Base-by-base conservation (phyloP, 2,113 vertebrate genomes). In the Candoia aspera region DNA sequence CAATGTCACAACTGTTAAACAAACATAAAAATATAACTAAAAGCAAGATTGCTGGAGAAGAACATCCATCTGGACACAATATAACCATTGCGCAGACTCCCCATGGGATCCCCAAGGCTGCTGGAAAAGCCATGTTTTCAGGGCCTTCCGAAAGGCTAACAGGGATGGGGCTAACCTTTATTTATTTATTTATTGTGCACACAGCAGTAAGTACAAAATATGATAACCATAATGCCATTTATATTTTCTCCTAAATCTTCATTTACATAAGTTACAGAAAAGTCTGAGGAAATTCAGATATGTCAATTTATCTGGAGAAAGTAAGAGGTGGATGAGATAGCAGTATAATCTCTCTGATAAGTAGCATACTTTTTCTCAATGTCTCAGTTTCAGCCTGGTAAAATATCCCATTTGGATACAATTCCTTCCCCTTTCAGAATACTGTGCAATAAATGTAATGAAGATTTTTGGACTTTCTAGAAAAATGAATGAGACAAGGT, bases 181-280 rank as follows among this genome's bases (percentile, higher is more conserved):
- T 64, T 64, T 29, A 64, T 64, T 64, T 29, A 29, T 64, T 29
- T 64, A 0, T 29, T 97, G 97, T 97, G 97, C 97, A 98, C 94
- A 97, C 94, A 97, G 97, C 97, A 98, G 97, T 98, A 98, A 98
- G 97, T 95, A 96, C 98, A 97, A 98, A 97, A 94, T 96, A 97
- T 94, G 94, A 97, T 97, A 97, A 97, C 96, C 95, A 96, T 94
- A 96, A 97, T 96, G 96, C 97, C 97, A 49, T 49, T 97, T 97
- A 97, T 97, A 97, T 97, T 98, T 97, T 97, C 96, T 95, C 97
- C 97, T 97, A 96, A 97, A 97, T 95, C 96, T 97, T 97, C 97
- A 98, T 97, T 98, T 97, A 97, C 93, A 97, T 94, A 96, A 94
- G 96, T 98, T 97, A 97, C 96, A 94, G 94, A 97, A 95, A 97